Evolutionary conservation across 92 coral and sea anemone genomes (phyloP), one percentile per base, ranked within the genome.

Genomic region (Diadumene lineata): DNA sequence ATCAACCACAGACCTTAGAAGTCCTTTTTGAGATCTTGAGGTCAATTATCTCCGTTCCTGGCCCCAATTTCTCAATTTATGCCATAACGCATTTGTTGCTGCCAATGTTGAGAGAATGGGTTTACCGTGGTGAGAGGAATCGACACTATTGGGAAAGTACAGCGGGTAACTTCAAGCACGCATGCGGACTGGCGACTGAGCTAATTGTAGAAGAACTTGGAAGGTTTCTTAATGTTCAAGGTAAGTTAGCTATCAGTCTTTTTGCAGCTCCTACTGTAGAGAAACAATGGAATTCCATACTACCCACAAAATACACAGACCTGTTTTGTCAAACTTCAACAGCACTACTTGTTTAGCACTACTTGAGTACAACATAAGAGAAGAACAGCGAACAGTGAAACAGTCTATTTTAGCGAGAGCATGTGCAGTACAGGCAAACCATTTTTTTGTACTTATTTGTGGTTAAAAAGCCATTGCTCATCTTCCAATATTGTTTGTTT

Each of bases 151-250:
- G 99, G 97, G 99, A 96, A 58, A 85, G 88, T 76, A 96, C 99
- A 81, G 96, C 99, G 86, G 96, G 87, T 4, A 96, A 96, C 88
- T 96, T 96, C 75, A 96, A 92, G 43, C 99, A 96, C 91, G 97
- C 99, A 74, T 96, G 97, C 91, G 99, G 99, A 48, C 88, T 96
- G 53, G 97, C 93, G 31, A 96, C 99, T 24, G 99, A 96, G 68
- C 82, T 96, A 16, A 85, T 96, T 55, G 99, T 96, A 13, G 96
- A 88, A 53, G 97, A 96, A 56, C 87, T 96, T 66, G 89, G 91
- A 18, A 97, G 92, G 70, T 96, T 92, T 64, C 83, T 96, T 29
- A 86, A 91, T 71, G 97, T 88, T 22, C 92, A 96, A 89, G 99
- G 99, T 96, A 68, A 31, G 73, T n/a, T 21, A 62, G 11, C 46